Evolutionary conservation across 2,797 vertebrate genomes (phyloP), one percentile per base, ranked within the genome.

Genomic region (Pangasius larnaudii): DNA sequence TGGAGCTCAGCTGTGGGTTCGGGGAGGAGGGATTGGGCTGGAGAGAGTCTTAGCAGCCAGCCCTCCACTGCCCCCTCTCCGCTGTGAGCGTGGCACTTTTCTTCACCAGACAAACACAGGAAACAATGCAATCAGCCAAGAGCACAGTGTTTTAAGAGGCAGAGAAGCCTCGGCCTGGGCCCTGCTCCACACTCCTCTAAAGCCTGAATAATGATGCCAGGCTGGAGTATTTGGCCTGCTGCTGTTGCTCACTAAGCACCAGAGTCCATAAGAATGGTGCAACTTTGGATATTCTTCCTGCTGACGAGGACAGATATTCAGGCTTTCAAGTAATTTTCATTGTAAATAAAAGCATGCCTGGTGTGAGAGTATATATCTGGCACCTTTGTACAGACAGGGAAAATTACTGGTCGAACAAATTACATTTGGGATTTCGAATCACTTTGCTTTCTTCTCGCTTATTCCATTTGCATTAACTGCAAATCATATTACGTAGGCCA

Each of bases 401-500:
- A 96, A 97, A 96, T 96, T 96, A 96, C 95, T 95, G 93, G 88
- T 93, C 93, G 89, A 95, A 96, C 94, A 96, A 96, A 97, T 97
- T 96, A 96, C 96, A 96, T 97, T 95, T 95, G 95, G 96, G 95
- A 95, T 95, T 96, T 96, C 94, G 93, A 96, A 96, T 96, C 95
- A 92, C 93, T 93, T 56, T 89, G 91, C 95, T 91, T 93, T 94
- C 95, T 95, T 96, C 94, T 89, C 94, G 94, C 93, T 96, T 96
- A 96, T 96, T 96, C 94, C 95, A 96, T 96, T 96, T 96, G 94
- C 96, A 97, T 96, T 96, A 96, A 96, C 95, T 93, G 94, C 93
- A 97, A 97, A 97, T 97, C 95, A 95, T 90, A 97, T 97, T 97
- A 97, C 95, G 96, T 95, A 95, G 96, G 93, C 95, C 96, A 97